A percentile compares a stretch with the other conserved stretches of the same genome.
Evolutionary conservation across 2,888 invertebrate genomes (phyloP).

Genomic region (Cactoblastis cactorum): DNA sequence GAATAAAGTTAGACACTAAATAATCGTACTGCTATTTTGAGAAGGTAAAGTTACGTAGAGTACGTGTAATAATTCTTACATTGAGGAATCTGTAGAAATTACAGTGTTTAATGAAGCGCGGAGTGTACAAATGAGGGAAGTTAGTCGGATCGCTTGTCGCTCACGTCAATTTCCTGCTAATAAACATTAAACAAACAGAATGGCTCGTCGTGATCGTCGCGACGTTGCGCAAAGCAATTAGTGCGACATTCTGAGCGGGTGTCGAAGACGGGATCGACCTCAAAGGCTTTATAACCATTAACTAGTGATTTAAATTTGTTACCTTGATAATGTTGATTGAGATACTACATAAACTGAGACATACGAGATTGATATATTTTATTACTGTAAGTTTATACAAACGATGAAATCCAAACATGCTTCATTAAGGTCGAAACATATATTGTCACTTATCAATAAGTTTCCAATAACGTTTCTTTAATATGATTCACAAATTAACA

Average conservation of each 20-base stretch:
- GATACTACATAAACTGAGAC: not conserved
- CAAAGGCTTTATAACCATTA: constrained; percentile 24
- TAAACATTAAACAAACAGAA: constrained; percentile 51
- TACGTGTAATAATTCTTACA: constrained; percentile 1
- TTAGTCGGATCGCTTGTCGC: constrained; percentile 37
- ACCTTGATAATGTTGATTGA: constrained; percentile 15
- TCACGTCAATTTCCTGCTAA: constrained; percentile 48
- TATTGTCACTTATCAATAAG: too few species aligned
- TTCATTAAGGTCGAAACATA: not conserved
- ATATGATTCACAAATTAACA: not conserved
- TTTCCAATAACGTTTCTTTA: too few species aligned
- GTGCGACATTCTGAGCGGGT: constrained; percentile 43
- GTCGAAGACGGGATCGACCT: constrained; percentile 27
- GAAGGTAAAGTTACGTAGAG: constrained; percentile 27
- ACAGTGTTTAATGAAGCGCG: constrained; percentile 45
- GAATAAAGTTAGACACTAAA: constrained; percentile 56
- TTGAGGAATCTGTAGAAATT: constrained; percentile 29
- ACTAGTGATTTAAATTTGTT: constrained; percentile 19
- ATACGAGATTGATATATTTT: constrained; percentile 16
- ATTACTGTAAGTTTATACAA: not conserved
- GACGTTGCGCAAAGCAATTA: constrained; percentile 51
- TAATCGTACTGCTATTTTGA: constrained; percentile 44
- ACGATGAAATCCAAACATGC: not conserved
- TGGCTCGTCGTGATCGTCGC: constrained; percentile 39
- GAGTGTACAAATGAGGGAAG: constrained; percentile 42